A percentile compares a stretch with the other conserved stretches of the same genome.
Evolutionary conservation across 1,140 invertebrate species (phyloP).

Genomic region (Epicauta chinensis): DNA sequence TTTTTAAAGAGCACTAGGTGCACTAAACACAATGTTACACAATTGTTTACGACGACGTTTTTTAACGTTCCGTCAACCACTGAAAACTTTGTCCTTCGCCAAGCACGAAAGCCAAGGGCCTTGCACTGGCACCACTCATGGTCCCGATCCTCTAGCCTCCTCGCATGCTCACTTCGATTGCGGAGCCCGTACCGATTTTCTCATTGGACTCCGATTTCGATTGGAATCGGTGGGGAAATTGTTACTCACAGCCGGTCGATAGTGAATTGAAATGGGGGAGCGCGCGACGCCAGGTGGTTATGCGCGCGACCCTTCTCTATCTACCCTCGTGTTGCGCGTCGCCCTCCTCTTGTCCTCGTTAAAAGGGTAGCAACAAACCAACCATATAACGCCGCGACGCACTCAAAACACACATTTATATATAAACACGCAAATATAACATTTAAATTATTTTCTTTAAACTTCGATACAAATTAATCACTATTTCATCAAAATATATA

Average conservation of each 20-base stretch:
- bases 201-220: conserved; percentile 36
- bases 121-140: conserved; percentile 15
- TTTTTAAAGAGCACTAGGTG: background rate
- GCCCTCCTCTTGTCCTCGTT: conserved; percentile 9
- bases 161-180: conserved; percentile 26
- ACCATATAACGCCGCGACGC: too few relatives aligned
- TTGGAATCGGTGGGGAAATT: conserved; percentile 36
- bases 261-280: conserved; percentile 42
- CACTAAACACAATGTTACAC: too few relatives aligned
- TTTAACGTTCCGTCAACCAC: conserved; percentile 14
- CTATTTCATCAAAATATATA: too few relatives aligned
- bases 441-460: too few relatives aligned
- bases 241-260: conserved; percentile 40
- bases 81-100: conserved; percentile 5
- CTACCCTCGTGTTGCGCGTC: conserved; percentile 39
- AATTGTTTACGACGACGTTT: conserved; percentile 25
- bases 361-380: too few relatives aligned
- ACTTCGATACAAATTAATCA: too few relatives aligned
- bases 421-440: too few relatives aligned
- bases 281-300: conserved; percentile 42
- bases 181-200: conserved; percentile 29
- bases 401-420: too few relatives aligned
- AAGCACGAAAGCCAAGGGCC: conserved; percentile 13
- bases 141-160: conserved; percentile 18
- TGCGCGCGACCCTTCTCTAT: conserved; percentile 35